phyloP scores from a whole-genome alignment of 2,113 vertebrate species.

The Bos taurus region ARS-UCD2.0 NC_037338.1:102080001-102080500 shows the following conservation, averaged over 20 bases:
- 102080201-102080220: not conserved
- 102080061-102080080: not conserved
- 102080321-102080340: not conserved
- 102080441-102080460: not conserved
- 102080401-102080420: not conserved
- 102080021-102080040: not conserved
- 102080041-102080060: not conserved
- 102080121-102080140: not conserved
- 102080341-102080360: too few relatives aligned
- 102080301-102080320: not conserved
- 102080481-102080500: not conserved
- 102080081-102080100: not conserved
- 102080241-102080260: rapidly evolving
- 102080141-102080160: not conserved
- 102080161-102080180: not conserved
- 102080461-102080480: not conserved
- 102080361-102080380: too few relatives aligned
- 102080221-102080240: not conserved
- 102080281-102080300: not conserved
- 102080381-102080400: rapidly evolving
- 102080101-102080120: slow-evolving; percentile 2
- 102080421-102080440: not conserved
- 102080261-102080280: too few relatives aligned
- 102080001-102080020: not conserved
- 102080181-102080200: not conserved